Base-by-base conservation (phyloP, 2,797 vertebrate genomes). In the Crocidura indochinensis region DNA sequence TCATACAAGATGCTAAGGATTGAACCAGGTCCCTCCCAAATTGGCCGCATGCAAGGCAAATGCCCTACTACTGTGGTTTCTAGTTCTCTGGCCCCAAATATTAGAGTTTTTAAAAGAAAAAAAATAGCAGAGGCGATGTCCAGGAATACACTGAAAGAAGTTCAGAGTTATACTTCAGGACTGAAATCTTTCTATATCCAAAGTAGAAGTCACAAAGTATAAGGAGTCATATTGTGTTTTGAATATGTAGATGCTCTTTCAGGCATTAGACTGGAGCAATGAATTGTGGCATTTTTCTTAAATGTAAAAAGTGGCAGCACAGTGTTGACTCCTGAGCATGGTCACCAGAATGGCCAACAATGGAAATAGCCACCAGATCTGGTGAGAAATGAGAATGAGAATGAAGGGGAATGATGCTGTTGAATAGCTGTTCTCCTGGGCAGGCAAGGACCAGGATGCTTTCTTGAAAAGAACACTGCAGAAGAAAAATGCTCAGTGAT, bases 321-420 rank as follows among this genome's bases (percentile, higher is more conserved):
- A 38, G 53, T 3, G 31, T 22, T 69, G 24, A 26, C 27, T 60
- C 44, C 19, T 38, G 68, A 9, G 15, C 1, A 2, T 8, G 7
- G 71, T 27, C 12, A 1, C 17, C 46, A 9, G 2, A 10, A 38
- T 29, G 47, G 44, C 19, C 51, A 10, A 68, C 46, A 38, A 31
- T 2, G 5, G 19, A 22, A 76, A 19, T 11, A 0, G 11, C 38
- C 8, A 20, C 29, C n/a, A 15, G 1, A 26, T 9, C 0, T 0
- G 27, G 3, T 26, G 24, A 29, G 60, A 7, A 3, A 26, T 31
- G 29, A 19, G 31, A 67, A 46, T 19, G 31, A 7, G 31, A 67
- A 46, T 19, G 31, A 7, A 24, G 11, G 49, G 17, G 7, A 15
- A 15, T 1, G 9, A 9, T 2, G 4, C 15, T 60, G 8, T 14